A percentile compares a stretch with the other conserved stretches of the same genome.
phyloP scores from a whole-genome alignment of 2,888 invertebrate genomes.

The Sinotaia quadrata region DNA sequence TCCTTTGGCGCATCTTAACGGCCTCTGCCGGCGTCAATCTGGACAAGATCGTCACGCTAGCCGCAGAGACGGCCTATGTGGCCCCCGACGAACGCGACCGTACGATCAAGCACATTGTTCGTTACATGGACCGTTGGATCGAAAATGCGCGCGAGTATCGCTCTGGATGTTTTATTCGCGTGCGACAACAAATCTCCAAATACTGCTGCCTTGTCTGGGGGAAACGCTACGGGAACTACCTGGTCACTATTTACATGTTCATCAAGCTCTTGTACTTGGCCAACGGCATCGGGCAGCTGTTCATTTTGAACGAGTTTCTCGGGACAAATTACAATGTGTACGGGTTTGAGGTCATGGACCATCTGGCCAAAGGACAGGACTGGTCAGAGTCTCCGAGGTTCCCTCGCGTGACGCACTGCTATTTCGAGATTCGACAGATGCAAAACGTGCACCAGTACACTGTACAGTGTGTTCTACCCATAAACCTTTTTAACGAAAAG shows the following conservation, averaged over 20 bases:
- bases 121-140: slow-evolving; percentile 73
- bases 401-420: slow-evolving; percentile 71
- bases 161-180: slow-evolving; percentile 68
- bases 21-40: slow-evolving; percentile 67
- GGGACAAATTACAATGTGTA: slow-evolving; percentile 72
- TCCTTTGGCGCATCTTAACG: slow-evolving; percentile 73
- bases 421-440: slow-evolving; percentile 72
- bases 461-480: slow-evolving; percentile 72
- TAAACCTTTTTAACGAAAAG: slow-evolving; percentile 69
- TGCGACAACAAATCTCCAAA: slow-evolving; percentile 70
- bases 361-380: slow-evolving; percentile 71
- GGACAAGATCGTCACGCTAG: slow-evolving; percentile 72
- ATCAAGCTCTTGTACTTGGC: slow-evolving; percentile 72
- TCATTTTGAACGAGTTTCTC: slow-evolving; percentile 74
- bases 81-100: slow-evolving; percentile 70
- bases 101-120: slow-evolving; percentile 72
- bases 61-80: slow-evolving; percentile 73
- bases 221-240: slow-evolving; percentile 73
- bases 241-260: slow-evolving; percentile 73
- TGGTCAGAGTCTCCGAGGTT: slow-evolving; percentile 69
- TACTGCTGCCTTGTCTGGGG: slow-evolving; percentile 71
- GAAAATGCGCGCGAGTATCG: slow-evolving; percentile 72
- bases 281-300: slow-evolving; percentile 74
- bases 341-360: slow-evolving; percentile 74
- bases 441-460: slow-evolving; percentile 73